A percentile compares a stretch with the other conserved stretches of the same genome.
Conservation (phyloP, 2,113 vertebrate species). For the Dasypus novemcinctus region DNA sequence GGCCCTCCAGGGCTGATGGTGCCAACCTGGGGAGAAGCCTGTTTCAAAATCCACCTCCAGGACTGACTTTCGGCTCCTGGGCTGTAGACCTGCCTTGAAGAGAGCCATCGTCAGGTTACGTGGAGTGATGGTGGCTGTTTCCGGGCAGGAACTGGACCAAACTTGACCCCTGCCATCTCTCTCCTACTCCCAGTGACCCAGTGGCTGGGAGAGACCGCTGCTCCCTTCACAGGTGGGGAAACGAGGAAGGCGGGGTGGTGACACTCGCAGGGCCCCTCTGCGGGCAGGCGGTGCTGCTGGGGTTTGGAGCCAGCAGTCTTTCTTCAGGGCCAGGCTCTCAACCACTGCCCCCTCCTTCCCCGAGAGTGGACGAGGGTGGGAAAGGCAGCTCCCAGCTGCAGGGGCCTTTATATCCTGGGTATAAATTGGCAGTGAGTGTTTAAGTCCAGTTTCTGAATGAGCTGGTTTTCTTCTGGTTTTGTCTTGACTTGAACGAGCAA, state of each 20-base stretch:
- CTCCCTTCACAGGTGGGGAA: background rate
- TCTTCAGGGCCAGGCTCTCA: background rate
- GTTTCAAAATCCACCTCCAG: background rate
- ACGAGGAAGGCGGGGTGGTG: background rate
- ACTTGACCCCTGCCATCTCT: background rate
- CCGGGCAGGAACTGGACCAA: background rate
- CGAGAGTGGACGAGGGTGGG: background rate
- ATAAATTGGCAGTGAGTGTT: background rate
- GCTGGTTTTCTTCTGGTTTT: background rate
- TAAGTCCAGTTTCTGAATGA: background rate
- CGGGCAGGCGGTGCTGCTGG: background rate
- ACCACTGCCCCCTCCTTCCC: background rate
- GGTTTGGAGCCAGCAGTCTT: background rate
- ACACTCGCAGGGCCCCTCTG: background rate
- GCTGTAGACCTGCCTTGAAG: background rate
- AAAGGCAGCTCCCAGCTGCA: background rate
- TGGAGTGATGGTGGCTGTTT: background rate
- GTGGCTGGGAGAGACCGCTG: background rate
- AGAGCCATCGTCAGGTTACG: background rate
- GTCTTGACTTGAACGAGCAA: constrained; percentile 23
- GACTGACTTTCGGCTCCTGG: background rate
- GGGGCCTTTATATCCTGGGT: background rate
- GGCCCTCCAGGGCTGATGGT: background rate
- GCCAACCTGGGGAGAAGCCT: background rate
- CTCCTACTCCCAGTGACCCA: background rate